Evolutionary conservation across 1,140 invertebrate genomes (phyloP).

Genomic region (Propsilocerus akamusi): DNA sequence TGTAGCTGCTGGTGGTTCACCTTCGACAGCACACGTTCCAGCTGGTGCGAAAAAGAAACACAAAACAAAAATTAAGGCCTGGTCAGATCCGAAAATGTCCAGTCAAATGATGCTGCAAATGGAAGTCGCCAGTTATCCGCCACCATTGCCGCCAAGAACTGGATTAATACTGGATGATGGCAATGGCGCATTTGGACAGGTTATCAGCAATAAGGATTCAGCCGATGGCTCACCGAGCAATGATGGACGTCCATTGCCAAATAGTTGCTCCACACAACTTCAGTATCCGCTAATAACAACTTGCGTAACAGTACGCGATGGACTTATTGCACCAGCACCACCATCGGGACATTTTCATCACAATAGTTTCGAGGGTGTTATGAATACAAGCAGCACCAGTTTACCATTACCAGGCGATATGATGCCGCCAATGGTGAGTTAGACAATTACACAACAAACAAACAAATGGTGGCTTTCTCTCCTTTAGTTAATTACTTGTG

Average conservation of each 20-base stretch:
- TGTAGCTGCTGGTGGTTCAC: constrained; percentile 9
- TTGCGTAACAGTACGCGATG: constrained; percentile 21
- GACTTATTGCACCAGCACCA: constrained; percentile 21
- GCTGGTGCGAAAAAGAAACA: constrained; percentile 15
- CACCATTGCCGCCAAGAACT: constrained; percentile 20
- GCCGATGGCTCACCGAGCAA: constrained; percentile 10
- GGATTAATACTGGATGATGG: constrained; percentile 16
- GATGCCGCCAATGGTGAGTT: no score
- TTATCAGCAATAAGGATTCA: constrained; percentile 7
- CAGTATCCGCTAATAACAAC: constrained; percentile 24
- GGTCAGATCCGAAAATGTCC: constrained; percentile 25
- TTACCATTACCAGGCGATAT: constrained; percentile 7
- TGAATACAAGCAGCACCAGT: neutral
- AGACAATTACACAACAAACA: no score
- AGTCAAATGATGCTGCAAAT: constrained; percentile 24
- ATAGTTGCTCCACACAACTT: constrained; percentile 21
- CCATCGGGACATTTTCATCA: constrained; percentile 7
- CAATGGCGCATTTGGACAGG: constrained; percentile 11
- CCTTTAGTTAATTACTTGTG: no score
- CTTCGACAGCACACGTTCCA: constrained; percentile 7
- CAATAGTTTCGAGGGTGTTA: neutral
- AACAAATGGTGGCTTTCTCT: no score
- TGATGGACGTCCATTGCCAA: constrained; percentile 14
- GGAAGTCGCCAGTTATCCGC: constrained; percentile 14
- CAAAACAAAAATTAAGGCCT: constrained; percentile 15